phyloP scores from a whole-genome alignment of 2,113 vertebrate species.

The Plecturocebus donacophilus region DNA sequence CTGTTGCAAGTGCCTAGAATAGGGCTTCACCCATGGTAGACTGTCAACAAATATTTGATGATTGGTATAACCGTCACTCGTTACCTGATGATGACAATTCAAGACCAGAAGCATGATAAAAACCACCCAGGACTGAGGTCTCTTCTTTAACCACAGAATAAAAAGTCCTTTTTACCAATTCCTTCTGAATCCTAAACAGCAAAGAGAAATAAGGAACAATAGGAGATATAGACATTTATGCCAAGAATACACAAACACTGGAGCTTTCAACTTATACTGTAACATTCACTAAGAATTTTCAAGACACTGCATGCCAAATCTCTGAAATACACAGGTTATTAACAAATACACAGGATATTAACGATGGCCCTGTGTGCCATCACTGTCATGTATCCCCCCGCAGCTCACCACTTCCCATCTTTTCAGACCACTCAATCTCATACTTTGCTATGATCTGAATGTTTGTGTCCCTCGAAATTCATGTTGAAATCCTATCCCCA shows the following conservation, averaged over 20 bases:
- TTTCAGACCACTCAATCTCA: background rate
- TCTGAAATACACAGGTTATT: background rate
- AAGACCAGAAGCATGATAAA: background rate
- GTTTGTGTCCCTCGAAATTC: background rate
- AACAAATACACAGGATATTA: background rate
- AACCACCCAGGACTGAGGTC: background rate
- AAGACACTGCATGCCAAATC: background rate
- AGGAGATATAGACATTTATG: background rate
- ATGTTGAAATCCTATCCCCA: background rate
- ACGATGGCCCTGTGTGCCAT: too few species aligned
- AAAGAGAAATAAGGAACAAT: background rate
- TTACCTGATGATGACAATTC: too few species aligned
- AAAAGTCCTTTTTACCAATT: background rate
- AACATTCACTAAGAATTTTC: background rate
- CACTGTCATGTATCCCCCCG: fast-evolving
- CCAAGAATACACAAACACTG: background rate
- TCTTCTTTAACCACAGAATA: background rate
- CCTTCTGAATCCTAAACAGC: background rate
- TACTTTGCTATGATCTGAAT: background rate
- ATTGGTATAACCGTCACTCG: background rate
- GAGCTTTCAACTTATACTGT: background rate
- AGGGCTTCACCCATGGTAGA: background rate
- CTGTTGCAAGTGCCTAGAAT: background rate
- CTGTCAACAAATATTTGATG: background rate
- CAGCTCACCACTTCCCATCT: background rate